These are phyloP conservation scores for Nasonia oneida DNA, from an alignment of 2,888 invertebrate species.

Conservation along the genomic window DNA sequence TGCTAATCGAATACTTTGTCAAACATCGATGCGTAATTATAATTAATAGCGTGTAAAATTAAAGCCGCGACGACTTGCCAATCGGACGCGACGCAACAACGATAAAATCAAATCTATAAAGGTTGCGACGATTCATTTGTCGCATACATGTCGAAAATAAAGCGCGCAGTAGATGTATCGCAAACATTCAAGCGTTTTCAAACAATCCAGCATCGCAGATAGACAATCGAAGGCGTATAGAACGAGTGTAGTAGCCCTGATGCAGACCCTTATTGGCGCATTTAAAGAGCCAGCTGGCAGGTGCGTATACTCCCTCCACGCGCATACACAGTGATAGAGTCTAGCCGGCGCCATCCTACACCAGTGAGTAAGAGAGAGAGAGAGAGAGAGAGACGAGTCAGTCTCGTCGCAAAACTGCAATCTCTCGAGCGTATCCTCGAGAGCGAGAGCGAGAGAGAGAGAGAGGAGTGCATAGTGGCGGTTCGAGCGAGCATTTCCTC, in stretches of 20 bases:
- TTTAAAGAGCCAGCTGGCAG: background rate
- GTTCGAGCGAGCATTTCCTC: too few relatives aligned
- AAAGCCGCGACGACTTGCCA: background rate
- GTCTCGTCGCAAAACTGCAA: background rate
- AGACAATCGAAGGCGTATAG: background rate
- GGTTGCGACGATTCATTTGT: background rate
- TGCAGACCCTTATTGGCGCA: background rate
- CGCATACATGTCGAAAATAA: background rate
- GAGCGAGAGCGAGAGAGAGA: too few relatives aligned
- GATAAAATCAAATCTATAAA: background rate
- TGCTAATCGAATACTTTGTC: background rate
- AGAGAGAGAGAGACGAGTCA: background rate
- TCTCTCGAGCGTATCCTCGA: background rate
- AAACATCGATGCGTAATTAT: background rate
- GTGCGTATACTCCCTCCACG: background rate
- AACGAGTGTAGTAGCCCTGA: background rate
- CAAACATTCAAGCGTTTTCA: background rate
- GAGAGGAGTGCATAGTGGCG: too few relatives aligned
- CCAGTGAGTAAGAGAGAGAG: background rate
- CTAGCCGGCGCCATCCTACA: background rate
- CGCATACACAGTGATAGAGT: background rate
- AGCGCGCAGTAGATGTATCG: too few relatives aligned
- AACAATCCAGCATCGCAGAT: background rate
- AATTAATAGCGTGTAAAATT: constrained; percentile 12
- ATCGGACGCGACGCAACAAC: background rate